Base-by-base conservation (phyloP, 2,797 vertebrate genomes). In the Tamandua tetradactyla region DNA sequence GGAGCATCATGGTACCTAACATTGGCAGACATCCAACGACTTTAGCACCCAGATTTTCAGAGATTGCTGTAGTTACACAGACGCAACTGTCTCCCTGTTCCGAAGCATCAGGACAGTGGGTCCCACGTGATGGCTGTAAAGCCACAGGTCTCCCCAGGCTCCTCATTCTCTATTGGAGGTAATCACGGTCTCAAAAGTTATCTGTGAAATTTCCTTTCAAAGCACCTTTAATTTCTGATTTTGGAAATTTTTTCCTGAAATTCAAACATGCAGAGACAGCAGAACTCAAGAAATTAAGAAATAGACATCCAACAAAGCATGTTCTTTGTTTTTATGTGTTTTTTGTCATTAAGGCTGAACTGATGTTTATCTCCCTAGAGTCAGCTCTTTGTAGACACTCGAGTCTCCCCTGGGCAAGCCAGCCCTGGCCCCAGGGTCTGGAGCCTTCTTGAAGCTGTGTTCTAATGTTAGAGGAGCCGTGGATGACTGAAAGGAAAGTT, bases 141-240 rank as follows among this genome's bases (percentile, higher is more conserved):
- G 40, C 61, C 47, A 47, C 47, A 35, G 42, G 52, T 7, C 71
- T 75, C 52, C 27, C 84, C 64, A 9, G 78, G 74, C 72, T 89
- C 79, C 8, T 7, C 71, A 7, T 57, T 69, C 90, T 76, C 20
- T 1, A 52, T 5, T 7, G 75, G 68, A 55, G 74, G 85, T 68
- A 40, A 0, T 92, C 74, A 78, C 93, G 44, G 75, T 93, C 62
- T 84, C 83, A 88, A 83, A 81, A 11, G 49, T 74, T n/a, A 64
- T 89, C 89, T 72, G 79, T 61, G 83, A 40, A 0, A 0, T 81
- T 95, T 93, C 57, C 74, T 64, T 94, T 11, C 90, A 81, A 40
- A 18, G 23, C 61, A 81, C 83, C 85, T 75, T 71, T 79, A 83
- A 93, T 80, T 94, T 85, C 20, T 85, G n/a, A 89, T 37, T 59